Base-by-base conservation (phyloP, 1,140 invertebrate genomes). In the Heliconius nattereri region DNA sequence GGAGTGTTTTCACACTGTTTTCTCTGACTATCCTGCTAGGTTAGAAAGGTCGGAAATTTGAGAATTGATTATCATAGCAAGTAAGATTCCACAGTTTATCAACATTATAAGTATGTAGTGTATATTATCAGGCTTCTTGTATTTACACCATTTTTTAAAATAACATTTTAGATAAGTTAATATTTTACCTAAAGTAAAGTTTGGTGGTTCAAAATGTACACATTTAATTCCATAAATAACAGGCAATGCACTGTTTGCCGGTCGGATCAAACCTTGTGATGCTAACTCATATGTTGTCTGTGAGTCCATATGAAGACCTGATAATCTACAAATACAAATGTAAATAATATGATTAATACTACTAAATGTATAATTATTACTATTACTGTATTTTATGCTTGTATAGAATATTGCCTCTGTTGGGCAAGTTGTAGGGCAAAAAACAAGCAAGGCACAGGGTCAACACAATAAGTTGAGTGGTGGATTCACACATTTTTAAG, bases 261-360 rank as follows among this genome's bases (percentile, higher is more conserved):
- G 98, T 79, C 98, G 92, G 8, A 99, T 95, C 0, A 96, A 93
- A 2, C 98, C 98, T 93, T 97, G 91, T 20, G 95, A 94, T 23
- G 98, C 98, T 77, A 99, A 86, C 71, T 99, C 98, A 93, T 98
- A 99, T 13, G 98, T 98, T 73, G 96, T 96, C 95, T 99, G 97
- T 82, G 97, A 98, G 83, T 98, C 95, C 49, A 97, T 95, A 91
- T 98, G 96, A 0, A 99, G 94, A 60, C 98, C 98, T 80, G 96
- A 96, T 70, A 96, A 88, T 82, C 97, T 98, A 89, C 29, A 72
- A 72, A 72, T 11, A 26, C n/a, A 66, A 60, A 60, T 60, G 3
- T 60, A 26, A 23, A 45, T n/a, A n/a, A 60, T 60, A 23, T 60
- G 9, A n/a, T 26, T 54, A 19, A 7, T 20, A 20, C 20, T 54